Percentiles rank a stretch among this genome's conserved stretches.
Evolutionary conservation across 2,888 invertebrate species (phyloP).

Genomic region (Loripinus fragilis): DNA sequence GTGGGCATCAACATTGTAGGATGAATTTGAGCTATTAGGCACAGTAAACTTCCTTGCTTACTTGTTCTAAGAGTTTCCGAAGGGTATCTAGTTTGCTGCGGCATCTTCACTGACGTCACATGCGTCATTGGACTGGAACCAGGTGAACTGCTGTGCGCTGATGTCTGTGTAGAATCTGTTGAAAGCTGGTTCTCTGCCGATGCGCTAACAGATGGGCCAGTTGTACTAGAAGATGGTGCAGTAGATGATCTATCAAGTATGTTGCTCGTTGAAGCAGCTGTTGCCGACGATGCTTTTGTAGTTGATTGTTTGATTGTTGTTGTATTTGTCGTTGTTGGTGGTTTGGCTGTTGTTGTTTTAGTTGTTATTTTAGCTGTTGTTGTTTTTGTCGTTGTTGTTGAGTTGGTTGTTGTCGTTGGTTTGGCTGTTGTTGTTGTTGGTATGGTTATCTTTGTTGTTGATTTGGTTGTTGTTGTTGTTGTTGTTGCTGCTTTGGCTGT

Average conservation of each 20-base stretch:
- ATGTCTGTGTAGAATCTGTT: too few relatives aligned
- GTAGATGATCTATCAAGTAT: not conserved
- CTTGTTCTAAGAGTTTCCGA: not conserved
- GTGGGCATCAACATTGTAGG: too few relatives aligned
- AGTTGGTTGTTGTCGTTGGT: not conserved
- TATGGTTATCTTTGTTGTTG: conserved; percentile 23
- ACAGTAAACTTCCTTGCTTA: too few relatives aligned
- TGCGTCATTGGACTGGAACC: not conserved
- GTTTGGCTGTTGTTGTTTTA: not conserved
- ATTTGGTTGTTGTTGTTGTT: conserved; percentile 10
- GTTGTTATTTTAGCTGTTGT: not conserved
- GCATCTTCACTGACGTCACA: not conserved
- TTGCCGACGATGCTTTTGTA: too few relatives aligned
- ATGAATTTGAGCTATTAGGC: too few relatives aligned
- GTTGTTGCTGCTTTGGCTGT: conserved; percentile 12
- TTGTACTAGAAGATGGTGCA: not conserved
- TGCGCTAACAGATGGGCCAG: not conserved
- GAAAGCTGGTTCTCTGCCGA: too few relatives aligned
- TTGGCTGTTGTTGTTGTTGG: not conserved
- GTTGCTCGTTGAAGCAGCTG: not conserved
- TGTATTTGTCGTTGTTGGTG: not conserved
- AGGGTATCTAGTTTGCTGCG: not conserved
- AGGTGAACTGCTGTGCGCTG: too few relatives aligned
- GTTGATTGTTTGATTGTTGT: not conserved
- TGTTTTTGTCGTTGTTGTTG: not conserved